These are phyloP conservation scores for Himantopus leucocephalus DNA, from an alignment of 2,113 vertebrate species.

Conservation along the genomic window DNA sequence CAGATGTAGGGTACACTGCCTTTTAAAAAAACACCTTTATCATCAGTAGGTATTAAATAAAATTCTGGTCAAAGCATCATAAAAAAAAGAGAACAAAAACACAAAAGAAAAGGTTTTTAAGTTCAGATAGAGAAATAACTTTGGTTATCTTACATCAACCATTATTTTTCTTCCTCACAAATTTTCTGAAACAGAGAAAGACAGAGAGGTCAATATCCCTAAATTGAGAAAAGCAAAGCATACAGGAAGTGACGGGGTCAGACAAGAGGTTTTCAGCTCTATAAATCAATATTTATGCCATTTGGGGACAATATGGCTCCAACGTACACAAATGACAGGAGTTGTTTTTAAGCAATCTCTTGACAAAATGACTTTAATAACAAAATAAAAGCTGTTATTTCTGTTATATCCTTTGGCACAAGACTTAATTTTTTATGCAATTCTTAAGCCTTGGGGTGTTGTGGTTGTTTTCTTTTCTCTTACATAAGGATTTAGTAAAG, in stretches of 20 bases:
- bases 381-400: background rate
- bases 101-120: background rate
- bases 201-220: background rate
- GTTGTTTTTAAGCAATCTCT: background rate
- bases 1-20: background rate
- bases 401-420: background rate
- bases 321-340: background rate
- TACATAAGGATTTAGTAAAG: background rate
- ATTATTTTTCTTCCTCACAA: background rate
- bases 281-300: background rate
- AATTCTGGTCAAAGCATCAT: background rate
- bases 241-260: background rate
- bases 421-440: background rate
- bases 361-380: background rate
- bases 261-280: background rate
- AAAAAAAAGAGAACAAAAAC: background rate
- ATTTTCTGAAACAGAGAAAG: background rate
- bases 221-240: background rate
- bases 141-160: background rate
- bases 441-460: background rate
- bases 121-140: background rate
- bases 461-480: background rate
- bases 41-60: background rate
- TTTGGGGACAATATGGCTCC: background rate
- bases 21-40: background rate